Base-by-base conservation (phyloP, 1,140 invertebrate genomes). In the Leptinotarsa defecta region DNA sequence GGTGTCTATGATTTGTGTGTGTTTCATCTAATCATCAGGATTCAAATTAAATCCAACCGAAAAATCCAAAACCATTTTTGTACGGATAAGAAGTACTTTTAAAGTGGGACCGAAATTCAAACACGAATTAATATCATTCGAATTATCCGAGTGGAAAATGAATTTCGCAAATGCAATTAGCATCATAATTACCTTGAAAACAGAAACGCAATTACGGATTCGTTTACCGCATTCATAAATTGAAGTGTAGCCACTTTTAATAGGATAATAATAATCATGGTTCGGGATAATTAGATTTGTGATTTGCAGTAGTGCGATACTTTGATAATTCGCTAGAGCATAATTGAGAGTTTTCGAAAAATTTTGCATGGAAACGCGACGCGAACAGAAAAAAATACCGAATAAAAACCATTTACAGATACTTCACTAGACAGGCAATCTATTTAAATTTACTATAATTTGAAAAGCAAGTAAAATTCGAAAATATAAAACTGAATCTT, bases 401-500 rank as follows among this genome's bases (percentile, higher is more conserved):
- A 78, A 75, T 73, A 77, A 78, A 76, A 77, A 80, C 76, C 75
- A 71, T 78, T 57, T 79, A 80, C 74, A 81, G 76, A 73, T 74
- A 79, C 48, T 76, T 76, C 73, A 82, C 82, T 82, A 82, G 76
- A 77, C 79, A 83, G 80, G 81, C 82, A 83, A 72, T 80, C 82
- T 82, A 83, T 73, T 69, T 77, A 65, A 68, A 78, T 65, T 67
- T 75, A 76, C 81, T 83, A 84, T 81, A 74, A 75, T 65, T 82
- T 74, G 71, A 79, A 83, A 73, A 84, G 82, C 81, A 79, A 80
- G 70, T 77, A 68, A 74, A 73, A 75, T 71, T 77, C 71, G 74
- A 74, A 79, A 43, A 43, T 43, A 81, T 80, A 80, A 81, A 84
- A 82, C 79, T 83, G 84, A 86, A 83, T 75, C 85, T 86, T 86